Evolutionary conservation across 2,113 vertebrate genomes (phyloP).

Genomic region (Synchiropus splendidus): DNA sequence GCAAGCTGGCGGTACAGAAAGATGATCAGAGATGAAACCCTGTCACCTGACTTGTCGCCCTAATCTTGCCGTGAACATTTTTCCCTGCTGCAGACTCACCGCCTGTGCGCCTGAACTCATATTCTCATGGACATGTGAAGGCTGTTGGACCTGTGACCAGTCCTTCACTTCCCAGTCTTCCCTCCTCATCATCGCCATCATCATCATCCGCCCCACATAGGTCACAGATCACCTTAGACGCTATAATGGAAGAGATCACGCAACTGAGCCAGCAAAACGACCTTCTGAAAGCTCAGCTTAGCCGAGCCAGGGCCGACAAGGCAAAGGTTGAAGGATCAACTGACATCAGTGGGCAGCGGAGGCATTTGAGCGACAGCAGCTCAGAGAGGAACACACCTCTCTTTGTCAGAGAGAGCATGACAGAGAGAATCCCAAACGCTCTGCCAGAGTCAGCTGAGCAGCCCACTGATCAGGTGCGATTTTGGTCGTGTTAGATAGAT

Average conservation of each 20-base stretch:
- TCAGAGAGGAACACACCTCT: slow-evolving; percentile 20
- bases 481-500: too few species aligned
- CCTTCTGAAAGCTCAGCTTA: slow-evolving; percentile 69
- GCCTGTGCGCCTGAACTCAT: background rate
- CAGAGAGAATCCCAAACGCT: background rate
- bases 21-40: background rate
- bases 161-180: slow-evolving; percentile 30
- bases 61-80: too few species aligned
- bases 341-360: background rate
- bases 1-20: too few species aligned
- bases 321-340: slow-evolving; percentile 6
- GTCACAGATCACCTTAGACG: slow-evolving; percentile 43
- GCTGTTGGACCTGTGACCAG: slow-evolving; percentile 31
- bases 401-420: slow-evolving; percentile 12
- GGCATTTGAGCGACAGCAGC: slow-evolving; percentile 4
- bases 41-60: too few species aligned
- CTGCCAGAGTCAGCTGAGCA: background rate
- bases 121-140: slow-evolving; percentile 30
- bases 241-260: slow-evolving; percentile 66
- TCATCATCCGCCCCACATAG: slow-evolving; percentile 30
- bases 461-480: slow-evolving; percentile 30
- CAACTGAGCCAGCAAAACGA: slow-evolving; percentile 76
- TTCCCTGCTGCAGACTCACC: slow-evolving; percentile 4
- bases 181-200: slow-evolving; percentile 22
- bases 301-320: slow-evolving; percentile 27